A percentile compares a stretch with the other conserved stretches of the same genome.
phyloP scores from a whole-genome alignment of 2,797 vertebrate species.

The Selene dorsalis region DNA sequence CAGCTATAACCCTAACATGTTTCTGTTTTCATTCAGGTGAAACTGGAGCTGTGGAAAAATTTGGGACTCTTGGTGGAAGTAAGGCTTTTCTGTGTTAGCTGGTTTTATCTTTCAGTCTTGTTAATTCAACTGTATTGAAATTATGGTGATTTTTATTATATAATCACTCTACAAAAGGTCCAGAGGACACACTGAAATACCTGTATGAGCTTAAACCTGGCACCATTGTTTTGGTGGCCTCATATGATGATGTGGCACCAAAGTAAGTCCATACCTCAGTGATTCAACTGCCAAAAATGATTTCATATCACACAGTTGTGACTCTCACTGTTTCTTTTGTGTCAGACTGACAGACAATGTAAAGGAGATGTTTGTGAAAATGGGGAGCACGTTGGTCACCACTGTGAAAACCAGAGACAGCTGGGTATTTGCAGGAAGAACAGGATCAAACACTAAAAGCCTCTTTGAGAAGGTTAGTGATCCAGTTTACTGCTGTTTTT shows the following conservation, averaged over 20 bases:
- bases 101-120: not conserved
- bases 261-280: constrained; percentile 83
- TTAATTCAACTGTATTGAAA: constrained; percentile 9
- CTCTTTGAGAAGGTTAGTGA: constrained; percentile 89
- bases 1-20: not conserved
- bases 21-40: constrained; percentile 62
- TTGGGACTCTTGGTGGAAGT: constrained; percentile 81
- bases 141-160: not conserved
- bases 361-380: constrained; percentile 72
- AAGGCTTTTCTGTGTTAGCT: constrained; percentile 49
- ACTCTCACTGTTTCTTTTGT: constrained; percentile 40
- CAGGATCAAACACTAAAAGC: constrained; percentile 75
- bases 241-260: constrained; percentile 86
- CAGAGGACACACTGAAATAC: constrained; percentile 74
- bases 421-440: constrained; percentile 91
- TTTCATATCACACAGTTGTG: constrained; percentile 7
- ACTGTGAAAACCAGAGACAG: constrained; percentile 85
- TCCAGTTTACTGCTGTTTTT: constrained; percentile 7
- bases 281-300: constrained; percentile 25
- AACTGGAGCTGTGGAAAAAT: constrained; percentile 78
- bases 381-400: constrained; percentile 86
- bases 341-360: constrained; percentile 87
- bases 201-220: constrained; percentile 80
- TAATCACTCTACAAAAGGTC: constrained; percentile 41
- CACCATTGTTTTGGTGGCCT: constrained; percentile 85